Evolutionary conservation across 2,888 invertebrate species (phyloP), one percentile per base, ranked within the genome.

Genomic region (Sinelater perroti): DNA sequence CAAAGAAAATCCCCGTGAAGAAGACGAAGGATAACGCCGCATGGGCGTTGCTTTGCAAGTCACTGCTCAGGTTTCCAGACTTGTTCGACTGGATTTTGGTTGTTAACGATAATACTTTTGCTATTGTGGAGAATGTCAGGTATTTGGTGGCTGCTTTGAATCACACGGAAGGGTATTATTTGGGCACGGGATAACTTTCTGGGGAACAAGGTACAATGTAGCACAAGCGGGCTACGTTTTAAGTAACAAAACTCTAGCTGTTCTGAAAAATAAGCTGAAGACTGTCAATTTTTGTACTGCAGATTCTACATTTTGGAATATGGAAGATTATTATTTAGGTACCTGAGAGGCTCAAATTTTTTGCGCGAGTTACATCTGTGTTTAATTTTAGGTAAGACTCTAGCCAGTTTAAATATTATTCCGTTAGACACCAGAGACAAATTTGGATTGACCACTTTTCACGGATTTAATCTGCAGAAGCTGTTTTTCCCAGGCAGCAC

Each of bases 171-270:
- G 73, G 75, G 1, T 76, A 81, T 74, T 85, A 85, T 75, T 72
- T 85, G 46, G 85, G 1, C 81, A 84, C 67, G 73, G 82, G 6
- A 78, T 82, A 11, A 72, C 73, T 49, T 79, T 84, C 64, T 85
- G 85, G 85, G 80, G 78, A 18, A 78, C 78, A 40, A 67, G 75
- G 14, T 85, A 83, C 59, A 85, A 85, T 70, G 74, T 78, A 3
- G 83, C 80, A 1, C 75, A 80, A 62, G 82, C 84, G 31, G 85
- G 85, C 18, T 84, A 82, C 69, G 81, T 82, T 51, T 70, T 85
- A 33, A 85, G 84, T 67, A 74, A 70, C 66, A 81, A 78, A n/a
- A 75, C 79, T 16, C 63, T 84, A 24, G 50, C 62, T 4, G 72
- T 73, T 31, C 67, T 85, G 14, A 68, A 76, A n/a, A 62, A 72